Conservation (phyloP, 2,888 invertebrate species). For the Phaedon cochleariae region DNA sequence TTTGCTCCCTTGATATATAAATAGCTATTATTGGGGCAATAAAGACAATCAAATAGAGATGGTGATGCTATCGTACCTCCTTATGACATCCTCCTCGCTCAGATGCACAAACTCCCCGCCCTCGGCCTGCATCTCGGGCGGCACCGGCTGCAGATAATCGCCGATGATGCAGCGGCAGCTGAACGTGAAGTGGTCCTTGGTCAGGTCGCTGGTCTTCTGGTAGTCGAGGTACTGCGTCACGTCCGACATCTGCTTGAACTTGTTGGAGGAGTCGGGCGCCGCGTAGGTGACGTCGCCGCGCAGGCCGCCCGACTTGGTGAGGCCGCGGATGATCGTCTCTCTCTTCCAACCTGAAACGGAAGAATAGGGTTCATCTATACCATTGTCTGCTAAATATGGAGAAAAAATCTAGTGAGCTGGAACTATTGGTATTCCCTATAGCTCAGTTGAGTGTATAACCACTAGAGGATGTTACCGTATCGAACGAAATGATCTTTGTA, state of each 20-base stretch:
- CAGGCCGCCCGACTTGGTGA: slow-evolving; percentile 85
- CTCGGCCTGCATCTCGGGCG: slow-evolving; percentile 69
- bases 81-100: slow-evolving; percentile 83
- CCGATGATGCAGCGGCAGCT: slow-evolving; percentile 89
- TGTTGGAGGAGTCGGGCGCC: slow-evolving; percentile 70
- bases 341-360: slow-evolving; percentile 89
- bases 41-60: too few species aligned
- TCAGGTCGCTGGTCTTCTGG: slow-evolving; percentile 69
- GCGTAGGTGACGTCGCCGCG: slow-evolving; percentile 95
- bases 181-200: slow-evolving; percentile 91
- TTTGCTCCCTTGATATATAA: too few species aligned
- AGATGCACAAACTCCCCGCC: slow-evolving; percentile 79
- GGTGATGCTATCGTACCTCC: too few species aligned
- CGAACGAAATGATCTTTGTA: too few species aligned
- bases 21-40: too few species aligned
- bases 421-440: too few species aligned
- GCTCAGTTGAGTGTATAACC: too few species aligned
- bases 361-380: too few species aligned
- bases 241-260: slow-evolving; percentile 72
- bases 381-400: too few species aligned
- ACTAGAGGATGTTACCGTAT: too few species aligned
- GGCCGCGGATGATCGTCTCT: slow-evolving; percentile 88
- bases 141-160: slow-evolving; percentile 85
- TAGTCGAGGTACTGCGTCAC: slow-evolving; percentile 77
- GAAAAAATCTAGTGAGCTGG: too few species aligned